These are phyloP conservation scores for Sarcophaga carnaria DNA, from an alignment of 2,888 invertebrate species.

Conservation along the genomic window DNA sequence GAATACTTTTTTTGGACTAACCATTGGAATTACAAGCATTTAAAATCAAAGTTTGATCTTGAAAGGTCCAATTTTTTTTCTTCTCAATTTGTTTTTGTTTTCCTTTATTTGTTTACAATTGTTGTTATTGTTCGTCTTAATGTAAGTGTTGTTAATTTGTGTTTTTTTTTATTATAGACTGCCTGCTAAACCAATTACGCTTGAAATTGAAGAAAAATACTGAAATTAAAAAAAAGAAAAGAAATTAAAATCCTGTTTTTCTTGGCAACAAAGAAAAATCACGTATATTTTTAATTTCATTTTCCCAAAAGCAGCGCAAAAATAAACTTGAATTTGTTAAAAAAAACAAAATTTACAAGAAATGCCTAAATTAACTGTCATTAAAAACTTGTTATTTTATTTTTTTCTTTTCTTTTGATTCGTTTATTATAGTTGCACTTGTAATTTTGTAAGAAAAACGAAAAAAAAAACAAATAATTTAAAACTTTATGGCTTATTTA, in stretches of 20 bases:
- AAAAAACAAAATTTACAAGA: slow-evolving; percentile 19
- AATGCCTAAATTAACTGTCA: slow-evolving; percentile 37
- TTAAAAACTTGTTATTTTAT: slow-evolving; percentile 22
- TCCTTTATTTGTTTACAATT: background rate
- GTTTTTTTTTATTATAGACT: slow-evolving; percentile 2
- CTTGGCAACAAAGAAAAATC: background rate
- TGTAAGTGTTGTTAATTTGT: background rate
- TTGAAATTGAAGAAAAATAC: background rate
- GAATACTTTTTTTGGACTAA: too few relatives aligned
- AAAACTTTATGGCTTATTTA: slow-evolving; percentile 30
- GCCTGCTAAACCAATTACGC: slow-evolving; percentile 4
- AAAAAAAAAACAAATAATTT: slow-evolving; percentile 17
- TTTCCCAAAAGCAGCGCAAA: slow-evolving; percentile 16
- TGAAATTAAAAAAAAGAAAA: background rate
- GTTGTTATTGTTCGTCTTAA: background rate
- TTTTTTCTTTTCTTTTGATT: background rate
- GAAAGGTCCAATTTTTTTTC: background rate
- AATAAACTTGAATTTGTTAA: slow-evolving; percentile 62
- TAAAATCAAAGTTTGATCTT: too few relatives aligned
- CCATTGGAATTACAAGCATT: too few relatives aligned
- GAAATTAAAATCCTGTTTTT: slow-evolving; percentile 44
- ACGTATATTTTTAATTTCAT: background rate
- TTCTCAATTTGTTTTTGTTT: slow-evolving; percentile 5
- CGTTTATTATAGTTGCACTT: background rate
- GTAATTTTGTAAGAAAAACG: background rate